phyloP scores from a whole-genome alignment of 2,113 vertebrate species.

The Carassius auratus region DNA sequence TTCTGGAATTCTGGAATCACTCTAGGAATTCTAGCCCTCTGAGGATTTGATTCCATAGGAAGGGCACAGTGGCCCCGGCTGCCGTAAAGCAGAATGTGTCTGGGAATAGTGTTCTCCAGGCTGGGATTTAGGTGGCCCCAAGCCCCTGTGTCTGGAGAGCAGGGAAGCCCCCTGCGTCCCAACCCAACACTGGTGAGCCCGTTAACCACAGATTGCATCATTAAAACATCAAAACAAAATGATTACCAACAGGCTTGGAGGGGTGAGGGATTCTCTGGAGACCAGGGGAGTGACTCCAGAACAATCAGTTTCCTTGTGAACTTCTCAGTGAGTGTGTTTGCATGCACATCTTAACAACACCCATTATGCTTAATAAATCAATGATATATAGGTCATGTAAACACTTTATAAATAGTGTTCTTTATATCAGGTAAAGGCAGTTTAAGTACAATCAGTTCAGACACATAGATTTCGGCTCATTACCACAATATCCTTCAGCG shows the following conservation, averaged over 20 bases:
- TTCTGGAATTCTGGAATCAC: conserved; percentile 38
- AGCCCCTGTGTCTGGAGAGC: conserved; percentile 41
- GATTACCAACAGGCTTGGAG: conserved; percentile 58
- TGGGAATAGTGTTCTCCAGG: conserved; percentile 42
- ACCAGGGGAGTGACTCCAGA: background rate
- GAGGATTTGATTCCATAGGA: conserved; percentile 58
- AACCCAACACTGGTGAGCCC: conserved; percentile 46
- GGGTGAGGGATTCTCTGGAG: conserved; percentile 38
- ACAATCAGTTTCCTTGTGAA: conserved; percentile 21
- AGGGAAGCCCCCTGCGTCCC: conserved; percentile 42
- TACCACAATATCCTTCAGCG: background rate
- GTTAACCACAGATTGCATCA: conserved; percentile 66
- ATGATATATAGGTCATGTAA: background rate
- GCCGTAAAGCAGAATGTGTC: conserved; percentile 60
- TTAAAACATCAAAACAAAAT: conserved; percentile 68
- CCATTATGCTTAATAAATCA: background rate
- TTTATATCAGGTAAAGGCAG: background rate
- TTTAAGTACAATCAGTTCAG: background rate
- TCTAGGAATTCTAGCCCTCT: conserved; percentile 37
- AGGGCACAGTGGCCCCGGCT: conserved; percentile 50
- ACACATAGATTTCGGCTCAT: background rate
- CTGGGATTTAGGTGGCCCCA: conserved; percentile 43
- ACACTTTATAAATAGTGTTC: background rate
- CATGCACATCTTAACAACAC: background rate
- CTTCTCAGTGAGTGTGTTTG: background rate